These are phyloP conservation scores for Pantherophis vulpinus DNA, from an alignment of 2,797 vertebrate species.

Conservation along the genomic window DNA sequence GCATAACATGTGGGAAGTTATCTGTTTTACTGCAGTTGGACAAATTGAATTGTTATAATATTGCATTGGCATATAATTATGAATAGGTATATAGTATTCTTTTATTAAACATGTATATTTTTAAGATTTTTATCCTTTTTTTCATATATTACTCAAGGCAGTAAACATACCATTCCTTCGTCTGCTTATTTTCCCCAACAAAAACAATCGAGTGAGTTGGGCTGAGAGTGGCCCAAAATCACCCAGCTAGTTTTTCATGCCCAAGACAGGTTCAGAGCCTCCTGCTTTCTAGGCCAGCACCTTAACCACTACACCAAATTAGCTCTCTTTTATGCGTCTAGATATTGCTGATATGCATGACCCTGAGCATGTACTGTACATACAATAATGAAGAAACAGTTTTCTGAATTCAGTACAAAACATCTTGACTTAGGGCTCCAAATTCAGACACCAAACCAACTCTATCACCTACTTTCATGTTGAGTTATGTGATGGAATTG, in stretches of 20 bases:
- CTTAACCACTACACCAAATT: background rate
- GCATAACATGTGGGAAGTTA: background rate
- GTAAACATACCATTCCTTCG: background rate
- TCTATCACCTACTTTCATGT: background rate
- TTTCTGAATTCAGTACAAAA: background rate
- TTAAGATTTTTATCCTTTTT: background rate
- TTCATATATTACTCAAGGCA: background rate
- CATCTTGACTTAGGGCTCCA: background rate
- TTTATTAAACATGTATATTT: background rate
- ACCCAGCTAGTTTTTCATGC: background rate
- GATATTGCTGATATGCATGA: background rate
- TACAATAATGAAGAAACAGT: background rate
- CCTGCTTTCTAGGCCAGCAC: background rate
- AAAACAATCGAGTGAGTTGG: background rate
- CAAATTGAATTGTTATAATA: background rate
- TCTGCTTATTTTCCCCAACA: background rate
- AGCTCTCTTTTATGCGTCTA: background rate
- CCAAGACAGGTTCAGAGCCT: background rate
- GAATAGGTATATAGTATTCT: conserved; percentile 9
- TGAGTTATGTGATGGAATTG: background rate
- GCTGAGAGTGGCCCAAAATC: background rate
- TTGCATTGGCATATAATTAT: conserved; percentile 6
- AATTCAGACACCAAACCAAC: background rate
- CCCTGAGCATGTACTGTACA: background rate
- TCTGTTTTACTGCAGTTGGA: background rate